Evolutionary conservation across 2,888 invertebrate species (phyloP), one percentile per base, ranked within the genome.

Genomic region (Stictocephala bisonia): DNA sequence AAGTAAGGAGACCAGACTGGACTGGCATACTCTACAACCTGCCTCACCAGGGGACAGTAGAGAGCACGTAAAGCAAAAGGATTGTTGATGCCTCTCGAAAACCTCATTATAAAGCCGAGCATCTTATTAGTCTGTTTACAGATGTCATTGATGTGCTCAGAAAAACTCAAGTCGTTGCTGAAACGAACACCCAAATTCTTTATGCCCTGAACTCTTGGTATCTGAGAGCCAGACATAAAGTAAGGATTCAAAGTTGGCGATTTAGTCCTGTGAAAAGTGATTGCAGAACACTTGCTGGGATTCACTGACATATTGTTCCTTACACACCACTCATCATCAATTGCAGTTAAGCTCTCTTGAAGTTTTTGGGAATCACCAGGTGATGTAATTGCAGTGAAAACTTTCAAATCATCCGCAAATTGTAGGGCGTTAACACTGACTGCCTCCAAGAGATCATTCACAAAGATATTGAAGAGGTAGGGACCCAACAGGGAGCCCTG

Each of bases 401-500:
- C 24, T 15, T 66, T 66, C 7, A 66, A 7, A 20, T 66, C 66
- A 41, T 66, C 44, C 6, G 66, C 35, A 22, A 44, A 66, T 26
- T 24, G 22, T 7, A 66, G 24, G 35, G 44, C 41, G 7, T 40
- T 7, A 9, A 26, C 41, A 24, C 13, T 24, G 20, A 66, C 26
- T 3, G 22, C 22, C 1, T 44, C 41, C n/a, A 13, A 15, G 27
- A 66, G 41, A 20, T 66, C 44, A 41, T 66, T 66, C 9, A 66
- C 41, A 22, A 66, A 66, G 2, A 22, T 11, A 26, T 41, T 66
- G 44, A 66, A 66, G 44, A 66, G 66, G n/a, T 26, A 44, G 13
- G 66, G 66, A 22, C 66, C 66, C 66, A 66, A 18, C 9, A 24
- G 20, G 4, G 41, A 66, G 13, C 66, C 66, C 35, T 66, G 66